phyloP scores from a whole-genome alignment of 2,797 vertebrate species.

The Lophotriccus pileatus region DNA sequence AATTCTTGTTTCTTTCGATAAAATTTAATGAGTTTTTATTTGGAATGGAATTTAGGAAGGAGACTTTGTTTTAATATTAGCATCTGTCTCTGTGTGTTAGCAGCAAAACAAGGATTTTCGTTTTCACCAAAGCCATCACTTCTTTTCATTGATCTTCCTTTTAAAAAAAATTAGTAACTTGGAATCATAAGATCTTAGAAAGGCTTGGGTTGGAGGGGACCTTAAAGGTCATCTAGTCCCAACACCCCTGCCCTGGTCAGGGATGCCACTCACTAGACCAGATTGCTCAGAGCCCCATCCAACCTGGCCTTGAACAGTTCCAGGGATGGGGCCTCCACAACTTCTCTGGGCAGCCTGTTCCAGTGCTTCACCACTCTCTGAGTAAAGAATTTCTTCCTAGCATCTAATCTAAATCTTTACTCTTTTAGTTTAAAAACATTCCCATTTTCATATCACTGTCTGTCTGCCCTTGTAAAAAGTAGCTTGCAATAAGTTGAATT shows the following conservation, averaged over 20 bases:
- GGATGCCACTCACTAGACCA: too few species aligned
- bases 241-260: not conserved
- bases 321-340: not conserved
- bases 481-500: not conserved
- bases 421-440: not conserved
- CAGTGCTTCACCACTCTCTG: not conserved
- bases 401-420: not conserved
- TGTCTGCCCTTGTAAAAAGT: not conserved
- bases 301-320: not conserved
- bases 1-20: not conserved
- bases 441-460: not conserved
- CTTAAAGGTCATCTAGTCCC: not conserved
- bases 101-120: not conserved
- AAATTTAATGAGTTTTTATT: not conserved
- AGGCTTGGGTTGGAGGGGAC: not conserved
- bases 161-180: not conserved
- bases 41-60: not conserved
- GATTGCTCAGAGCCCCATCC: not conserved
- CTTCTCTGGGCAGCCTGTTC: not conserved
- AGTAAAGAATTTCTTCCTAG: not conserved
- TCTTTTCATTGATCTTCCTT: rapidly evolving
- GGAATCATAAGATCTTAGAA: not conserved
- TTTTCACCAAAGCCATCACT: not conserved
- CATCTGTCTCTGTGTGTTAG: too few species aligned
- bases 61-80: not conserved